Evolutionary conservation across 2,113 vertebrate genomes (phyloP).

Genomic region (Peromyscus maniculatus): DNA sequence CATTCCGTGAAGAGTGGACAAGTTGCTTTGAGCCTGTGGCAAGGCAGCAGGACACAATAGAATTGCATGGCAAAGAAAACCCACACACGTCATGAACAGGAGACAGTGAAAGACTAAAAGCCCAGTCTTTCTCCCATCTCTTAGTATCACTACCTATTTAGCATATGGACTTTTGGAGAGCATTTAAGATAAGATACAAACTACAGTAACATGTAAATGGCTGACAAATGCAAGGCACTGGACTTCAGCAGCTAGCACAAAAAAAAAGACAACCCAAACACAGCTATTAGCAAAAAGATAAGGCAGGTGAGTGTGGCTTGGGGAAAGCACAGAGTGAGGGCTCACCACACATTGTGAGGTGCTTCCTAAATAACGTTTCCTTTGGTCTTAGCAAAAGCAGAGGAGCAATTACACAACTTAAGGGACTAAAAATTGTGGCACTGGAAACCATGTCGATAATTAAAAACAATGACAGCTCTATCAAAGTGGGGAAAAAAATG

Average conservation of each 20-base stretch:
- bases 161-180: too few species aligned
- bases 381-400: not conserved
- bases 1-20: not conserved
- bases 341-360: not conserved
- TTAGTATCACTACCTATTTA: not conserved
- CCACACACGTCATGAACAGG: not conserved
- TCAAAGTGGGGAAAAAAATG: not conserved
- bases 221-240: not conserved
- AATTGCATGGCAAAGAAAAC: not conserved
- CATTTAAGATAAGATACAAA: not conserved
- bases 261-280: not conserved
- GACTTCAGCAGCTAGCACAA: not conserved
- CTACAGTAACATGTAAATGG: too few species aligned
- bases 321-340: too few species aligned
- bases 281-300: not conserved
- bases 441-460: too few species aligned
- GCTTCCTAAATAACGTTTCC: not conserved
- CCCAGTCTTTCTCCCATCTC: too few species aligned
- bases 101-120: too few species aligned
- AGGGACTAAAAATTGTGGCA: not conserved
- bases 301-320: accelerated
- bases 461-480: not conserved
- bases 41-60: not conserved
- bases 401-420: not conserved
- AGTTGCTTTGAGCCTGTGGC: not conserved